Conservation (phyloP, 2,888 invertebrate genomes). For the Allophyes oxyacanthae region DNA sequence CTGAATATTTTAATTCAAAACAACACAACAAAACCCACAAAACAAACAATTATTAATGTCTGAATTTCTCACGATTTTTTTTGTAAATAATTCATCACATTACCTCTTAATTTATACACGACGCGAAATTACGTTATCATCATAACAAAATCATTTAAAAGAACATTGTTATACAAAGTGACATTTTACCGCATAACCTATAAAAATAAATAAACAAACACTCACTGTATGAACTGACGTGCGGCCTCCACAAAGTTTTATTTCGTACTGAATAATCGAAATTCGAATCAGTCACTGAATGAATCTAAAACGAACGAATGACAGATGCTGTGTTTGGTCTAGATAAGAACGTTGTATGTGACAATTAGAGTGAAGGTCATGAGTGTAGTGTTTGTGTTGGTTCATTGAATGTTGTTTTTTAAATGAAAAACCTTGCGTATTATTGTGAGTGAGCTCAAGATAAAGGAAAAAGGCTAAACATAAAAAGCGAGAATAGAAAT, state of each 20-base stretch:
- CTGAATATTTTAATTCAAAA: too few species aligned
- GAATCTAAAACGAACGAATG: slow-evolving; percentile 38
- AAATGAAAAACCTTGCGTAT: neutral
- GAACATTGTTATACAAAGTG: neutral
- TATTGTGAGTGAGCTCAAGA: too few species aligned
- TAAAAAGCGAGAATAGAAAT: too few species aligned
- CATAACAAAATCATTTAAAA: neutral
- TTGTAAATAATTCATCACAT: too few species aligned
- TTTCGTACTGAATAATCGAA: slow-evolving; percentile 37
- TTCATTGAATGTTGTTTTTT: slow-evolving; percentile 7
- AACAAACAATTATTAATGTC: too few species aligned
- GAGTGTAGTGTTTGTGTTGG: slow-evolving; percentile 11
- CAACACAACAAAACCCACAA: too few species aligned
- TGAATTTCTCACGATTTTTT: too few species aligned
- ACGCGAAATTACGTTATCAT: too few species aligned
- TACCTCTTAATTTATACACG: too few species aligned
- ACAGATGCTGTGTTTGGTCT: slow-evolving; percentile 48
- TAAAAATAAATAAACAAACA: slow-evolving; percentile 14
- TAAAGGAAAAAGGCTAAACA: too few species aligned
- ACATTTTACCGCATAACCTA: neutral
- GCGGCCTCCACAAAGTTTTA: neutral
- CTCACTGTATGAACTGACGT: slow-evolving; percentile 43
- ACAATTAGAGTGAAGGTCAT: slow-evolving; percentile 35
- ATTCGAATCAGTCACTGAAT: slow-evolving; percentile 17
- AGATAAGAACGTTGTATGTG: slow-evolving; percentile 38